Conservation (phyloP, 2,797 vertebrate genomes). For the Varecia variegata region DNA sequence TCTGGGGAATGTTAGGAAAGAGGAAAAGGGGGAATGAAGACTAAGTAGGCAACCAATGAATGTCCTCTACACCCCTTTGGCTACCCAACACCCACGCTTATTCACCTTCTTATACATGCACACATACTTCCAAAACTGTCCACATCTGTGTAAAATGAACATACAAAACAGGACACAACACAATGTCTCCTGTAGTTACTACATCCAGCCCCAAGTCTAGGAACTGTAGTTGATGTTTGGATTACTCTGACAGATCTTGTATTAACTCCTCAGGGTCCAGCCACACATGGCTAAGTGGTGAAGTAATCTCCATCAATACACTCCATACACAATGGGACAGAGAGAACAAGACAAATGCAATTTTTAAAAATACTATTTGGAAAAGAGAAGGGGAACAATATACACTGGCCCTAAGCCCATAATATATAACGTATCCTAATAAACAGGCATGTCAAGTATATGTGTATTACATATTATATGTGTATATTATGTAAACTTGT, state of each 20-base stretch:
- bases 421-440: neutral
- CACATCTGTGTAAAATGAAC: neutral
- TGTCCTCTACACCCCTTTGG: neutral
- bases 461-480: neutral
- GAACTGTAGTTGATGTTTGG: neutral
- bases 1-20: neutral
- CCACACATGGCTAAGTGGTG: neutral
- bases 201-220: neutral
- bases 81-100: neutral
- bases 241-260: neutral
- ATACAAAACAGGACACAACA: neutral
- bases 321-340: neutral
- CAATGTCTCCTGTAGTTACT: neutral
- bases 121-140: neutral
- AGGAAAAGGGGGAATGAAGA: neutral
- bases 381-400: neutral
- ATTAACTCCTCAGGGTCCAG: neutral
- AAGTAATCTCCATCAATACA: neutral
- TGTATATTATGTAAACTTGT: neutral
- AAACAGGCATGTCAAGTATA: neutral
- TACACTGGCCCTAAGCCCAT: neutral
- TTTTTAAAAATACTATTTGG: neutral
- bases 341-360: neutral
- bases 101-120: neutral
- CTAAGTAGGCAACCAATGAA: neutral